Percentiles rank a stretch among this genome's conserved stretches.
Conservation (phyloP, 2,888 invertebrate genomes). For the Crioceris asparagi region DNA sequence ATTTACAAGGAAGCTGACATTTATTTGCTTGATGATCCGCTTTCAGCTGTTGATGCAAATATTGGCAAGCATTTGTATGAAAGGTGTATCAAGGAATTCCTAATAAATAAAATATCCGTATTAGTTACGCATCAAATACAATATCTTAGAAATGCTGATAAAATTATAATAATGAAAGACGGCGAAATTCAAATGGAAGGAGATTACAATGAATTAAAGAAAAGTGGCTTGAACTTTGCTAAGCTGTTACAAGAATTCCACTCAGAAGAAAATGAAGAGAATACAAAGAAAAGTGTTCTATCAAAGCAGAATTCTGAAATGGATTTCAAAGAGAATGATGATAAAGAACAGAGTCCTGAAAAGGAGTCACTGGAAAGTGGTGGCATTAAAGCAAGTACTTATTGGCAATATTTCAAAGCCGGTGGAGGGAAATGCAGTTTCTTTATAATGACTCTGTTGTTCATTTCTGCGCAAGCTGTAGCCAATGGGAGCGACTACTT, state of each 20-base stretch:
- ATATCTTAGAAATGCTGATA: conserved; percentile 36
- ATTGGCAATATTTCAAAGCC: conserved; percentile 41
- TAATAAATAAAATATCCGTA: conserved; percentile 50
- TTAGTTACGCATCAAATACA: conserved; percentile 65
- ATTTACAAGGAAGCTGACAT: conserved; percentile 69
- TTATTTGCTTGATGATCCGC: conserved; percentile 70
- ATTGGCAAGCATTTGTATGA: conserved; percentile 66
- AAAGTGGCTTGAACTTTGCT: conserved; percentile 40
- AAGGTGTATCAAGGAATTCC: conserved; percentile 52
- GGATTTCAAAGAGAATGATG: conserved; percentile 29
- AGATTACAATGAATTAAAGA: conserved; percentile 38
- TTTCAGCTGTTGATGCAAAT: conserved; percentile 71
- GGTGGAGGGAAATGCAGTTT: conserved; percentile 43
- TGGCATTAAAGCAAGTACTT: conserved; percentile 30
- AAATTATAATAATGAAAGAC: conserved; percentile 37
- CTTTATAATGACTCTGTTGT: conserved; percentile 38
- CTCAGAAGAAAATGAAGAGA: conserved; percentile 28
- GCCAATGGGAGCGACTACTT: conserved; percentile 59
- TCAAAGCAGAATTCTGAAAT: conserved; percentile 31
- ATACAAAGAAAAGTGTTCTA: conserved; percentile 27
- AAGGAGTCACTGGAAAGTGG: conserved; percentile 31
- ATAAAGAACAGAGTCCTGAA: conserved; percentile 26
- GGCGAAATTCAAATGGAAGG: conserved; percentile 41
- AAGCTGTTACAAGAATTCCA: conserved; percentile 21
- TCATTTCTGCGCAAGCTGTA: conserved; percentile 46